Evolutionary conservation across 1,140 invertebrate genomes (phyloP).

Genomic region (Oncopodura yosiiana): DNA sequence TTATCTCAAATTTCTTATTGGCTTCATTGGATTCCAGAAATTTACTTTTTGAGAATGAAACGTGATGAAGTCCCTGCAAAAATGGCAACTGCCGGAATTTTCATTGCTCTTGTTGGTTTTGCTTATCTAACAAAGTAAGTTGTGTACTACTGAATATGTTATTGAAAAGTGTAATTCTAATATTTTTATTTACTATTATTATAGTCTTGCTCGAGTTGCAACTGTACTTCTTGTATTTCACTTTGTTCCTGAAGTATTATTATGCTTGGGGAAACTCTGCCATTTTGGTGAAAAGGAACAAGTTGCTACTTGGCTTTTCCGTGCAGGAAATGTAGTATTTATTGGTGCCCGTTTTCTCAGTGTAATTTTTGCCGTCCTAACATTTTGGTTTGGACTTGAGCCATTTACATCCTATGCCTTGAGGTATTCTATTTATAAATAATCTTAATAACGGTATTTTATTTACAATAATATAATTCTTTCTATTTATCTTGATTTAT

Average conservation of each 20-base stretch:
- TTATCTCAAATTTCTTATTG: conserved; percentile 92
- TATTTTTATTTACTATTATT: conserved; percentile 40
- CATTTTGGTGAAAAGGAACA: conserved; percentile 83
- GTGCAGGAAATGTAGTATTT: conserved; percentile 72
- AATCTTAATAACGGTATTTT: neutral
- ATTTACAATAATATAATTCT: neutral
- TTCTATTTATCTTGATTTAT: conserved; percentile 21
- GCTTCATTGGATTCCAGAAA: conserved; percentile 88
- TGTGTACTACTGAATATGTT: too few relatives aligned
- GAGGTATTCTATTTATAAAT: conserved; percentile 37
- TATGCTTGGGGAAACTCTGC: conserved; percentile 73
- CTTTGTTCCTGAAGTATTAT: conserved; percentile 76
- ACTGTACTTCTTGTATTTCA: conserved; percentile 82
- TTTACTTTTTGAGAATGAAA: conserved; percentile 92
- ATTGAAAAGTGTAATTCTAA: too few relatives aligned
- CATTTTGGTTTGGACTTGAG: conserved; percentile 82
- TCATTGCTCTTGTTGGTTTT: conserved; percentile 65
- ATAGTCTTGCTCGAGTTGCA: conserved; percentile 82
- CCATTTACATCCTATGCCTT: conserved; percentile 39
- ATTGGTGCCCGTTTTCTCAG: conserved; percentile 71
- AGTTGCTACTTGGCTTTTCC: conserved; percentile 61
- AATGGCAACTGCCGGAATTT: conserved; percentile 64
- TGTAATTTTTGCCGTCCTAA: conserved; percentile 75
- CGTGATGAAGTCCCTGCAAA: conserved; percentile 71
- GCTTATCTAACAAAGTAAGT: conserved; percentile 86